Evolutionary conservation across 2,113 vertebrate genomes (phyloP), one percentile per base, ranked within the genome.

Genomic region (Caloenas nicobarica): DNA sequence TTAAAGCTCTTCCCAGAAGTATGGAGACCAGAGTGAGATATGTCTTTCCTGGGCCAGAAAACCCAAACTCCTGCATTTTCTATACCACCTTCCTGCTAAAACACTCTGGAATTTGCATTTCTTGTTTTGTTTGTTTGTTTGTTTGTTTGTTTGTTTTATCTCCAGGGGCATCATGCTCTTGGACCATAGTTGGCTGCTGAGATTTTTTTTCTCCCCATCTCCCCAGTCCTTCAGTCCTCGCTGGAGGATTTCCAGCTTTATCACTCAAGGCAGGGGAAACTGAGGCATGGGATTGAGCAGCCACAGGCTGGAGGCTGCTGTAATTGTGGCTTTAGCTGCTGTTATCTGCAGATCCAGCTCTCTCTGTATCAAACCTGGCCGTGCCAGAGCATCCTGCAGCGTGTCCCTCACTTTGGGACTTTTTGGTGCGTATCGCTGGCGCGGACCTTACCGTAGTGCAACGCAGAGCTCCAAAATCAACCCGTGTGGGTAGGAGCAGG

Each of bases 61-160:
- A 57, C 11, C 6, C 18, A 65, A 12, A 1, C 22, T 78, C 16
- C 33, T 58, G 16, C 21, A 25, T 77, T 77, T 73, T 65, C 10
- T 56, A 2, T 48, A 29, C 9, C 26, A 29, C 16, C 2, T 1
- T 62, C 28, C 19, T 54, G 51, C 38, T 76, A 62, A 91, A 94
- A 42, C 10, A 19, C 3, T 3, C 11, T 10, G 16, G 23, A 53
- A 80, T 1, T 69, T 8, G 14, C 5, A 9, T 15, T 61, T 74
- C 16, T 12, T 0, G 7, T 80, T 57, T 40, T 24, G 1, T 1
- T 64, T 31, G 2, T 19, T n/a, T 11, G 1, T 1, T 64, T 31
- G 2, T 19, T n/a, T 11, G 17, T 46, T 4, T 23, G 16, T 40
- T 25, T 58, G 26, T 42, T 50, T 29, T 48, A 46, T 25, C 23